A percentile compares a stretch with the other conserved stretches of the same genome.
Evolutionary conservation across 1,140 invertebrate species (phyloP).

Genomic region (Rhopalosiphum maidis): DNA sequence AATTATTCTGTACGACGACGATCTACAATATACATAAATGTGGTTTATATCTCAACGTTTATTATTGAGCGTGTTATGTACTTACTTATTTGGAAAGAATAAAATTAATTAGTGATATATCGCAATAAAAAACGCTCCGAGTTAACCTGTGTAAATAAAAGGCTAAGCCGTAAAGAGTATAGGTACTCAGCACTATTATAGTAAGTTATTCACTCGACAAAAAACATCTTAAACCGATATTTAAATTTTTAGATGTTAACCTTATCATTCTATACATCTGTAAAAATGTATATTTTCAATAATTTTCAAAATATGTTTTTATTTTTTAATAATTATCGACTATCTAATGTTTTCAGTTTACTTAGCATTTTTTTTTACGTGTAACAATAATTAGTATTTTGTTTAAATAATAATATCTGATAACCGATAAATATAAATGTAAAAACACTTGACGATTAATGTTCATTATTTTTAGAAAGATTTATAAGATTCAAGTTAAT

Average conservation of each 20-base stretch:
- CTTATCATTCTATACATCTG: not conserved
- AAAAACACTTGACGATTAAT: not conserved
- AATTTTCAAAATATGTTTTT: not conserved
- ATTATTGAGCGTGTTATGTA: not conserved
- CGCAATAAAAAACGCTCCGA: not conserved
- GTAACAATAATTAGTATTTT: not conserved
- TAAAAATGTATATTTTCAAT: not conserved
- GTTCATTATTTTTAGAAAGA: not conserved
- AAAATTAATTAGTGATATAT: not conserved
- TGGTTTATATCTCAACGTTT: not conserved
- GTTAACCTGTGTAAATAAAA: not conserved
- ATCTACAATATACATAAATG: not conserved
- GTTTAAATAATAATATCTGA: not conserved
- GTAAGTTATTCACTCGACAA: not conserved
- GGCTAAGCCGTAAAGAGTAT: not conserved
- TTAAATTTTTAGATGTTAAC: not conserved
- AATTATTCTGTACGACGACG: not conserved
- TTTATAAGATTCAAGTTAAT: not conserved
- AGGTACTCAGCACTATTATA: not conserved
- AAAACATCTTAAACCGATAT: not conserved
- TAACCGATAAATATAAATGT: not conserved
- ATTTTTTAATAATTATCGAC: no score
- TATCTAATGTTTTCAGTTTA: not conserved
- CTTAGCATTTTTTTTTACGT: not conserved
- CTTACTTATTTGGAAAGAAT: not conserved